phyloP scores from a whole-genome alignment of 2,888 invertebrate genomes.

The Molorchus minor region DNA sequence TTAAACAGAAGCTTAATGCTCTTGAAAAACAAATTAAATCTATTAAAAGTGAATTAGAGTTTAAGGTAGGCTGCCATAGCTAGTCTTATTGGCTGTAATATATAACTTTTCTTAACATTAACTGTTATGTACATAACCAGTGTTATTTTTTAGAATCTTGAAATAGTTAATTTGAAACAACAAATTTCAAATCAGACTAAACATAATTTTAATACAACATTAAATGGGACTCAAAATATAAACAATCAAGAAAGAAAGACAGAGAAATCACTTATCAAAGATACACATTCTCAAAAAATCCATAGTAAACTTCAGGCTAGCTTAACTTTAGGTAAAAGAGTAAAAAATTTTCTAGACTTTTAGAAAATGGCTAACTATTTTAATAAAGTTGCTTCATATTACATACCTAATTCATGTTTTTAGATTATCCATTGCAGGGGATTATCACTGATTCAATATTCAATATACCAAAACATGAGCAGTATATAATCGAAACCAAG shows the following conservation, averaged over 20 bases:
- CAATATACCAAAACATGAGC: conserved; percentile 35
- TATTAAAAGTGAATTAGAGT: conserved; percentile 66
- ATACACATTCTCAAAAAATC: background rate
- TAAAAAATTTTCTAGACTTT: background rate
- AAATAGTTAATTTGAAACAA: conserved; percentile 68
- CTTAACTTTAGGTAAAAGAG: conserved; percentile 35
- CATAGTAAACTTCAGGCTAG: conserved; percentile 27
- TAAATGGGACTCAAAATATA: conserved; percentile 29
- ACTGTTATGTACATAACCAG: no score
- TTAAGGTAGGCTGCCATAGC: conserved; percentile 67
- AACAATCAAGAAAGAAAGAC: conserved; percentile 13
- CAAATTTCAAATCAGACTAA: conserved; percentile 54
- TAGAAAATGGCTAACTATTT: background rate
- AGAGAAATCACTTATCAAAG: conserved; percentile 5
- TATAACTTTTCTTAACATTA: no score
- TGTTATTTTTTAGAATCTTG: conserved; percentile 65
- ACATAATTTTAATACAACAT: conserved; percentile 24
- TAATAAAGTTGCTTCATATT: background rate
- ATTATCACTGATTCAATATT: conserved; percentile 24
- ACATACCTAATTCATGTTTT: conserved; percentile 13
- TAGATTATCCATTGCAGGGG: conserved; percentile 44
- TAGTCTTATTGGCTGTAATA: background rate
- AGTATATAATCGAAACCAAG: conserved; percentile 38
- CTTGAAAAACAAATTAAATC: conserved; percentile 63
- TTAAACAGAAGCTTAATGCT: conserved; percentile 63